Evolutionary conservation across 2,797 vertebrate genomes (phyloP).

Genomic region (Rhincodon typus): DNA sequence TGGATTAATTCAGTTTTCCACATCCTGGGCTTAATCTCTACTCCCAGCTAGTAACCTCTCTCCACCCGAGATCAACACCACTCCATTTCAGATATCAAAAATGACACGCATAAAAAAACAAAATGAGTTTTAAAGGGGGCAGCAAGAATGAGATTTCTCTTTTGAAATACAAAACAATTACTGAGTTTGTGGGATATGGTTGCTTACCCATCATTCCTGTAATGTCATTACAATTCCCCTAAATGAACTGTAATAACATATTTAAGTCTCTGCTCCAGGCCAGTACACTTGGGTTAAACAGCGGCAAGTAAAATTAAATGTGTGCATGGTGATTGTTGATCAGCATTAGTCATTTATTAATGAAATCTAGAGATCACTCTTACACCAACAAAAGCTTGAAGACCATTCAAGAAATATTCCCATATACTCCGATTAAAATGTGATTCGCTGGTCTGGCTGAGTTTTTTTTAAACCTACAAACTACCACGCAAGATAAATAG

Average conservation of each 20-base stretch:
- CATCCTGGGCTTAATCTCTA: neutral
- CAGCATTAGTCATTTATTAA: constrained; percentile 34
- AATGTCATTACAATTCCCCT: constrained; percentile 8
- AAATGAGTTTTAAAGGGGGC: neutral
- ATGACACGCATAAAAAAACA: neutral
- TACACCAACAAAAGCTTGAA: constrained; percentile 32
- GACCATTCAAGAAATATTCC: constrained; percentile 24
- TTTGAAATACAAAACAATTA: neutral
- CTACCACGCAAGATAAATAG: constrained; percentile 34
- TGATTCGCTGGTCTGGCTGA: constrained; percentile 28
- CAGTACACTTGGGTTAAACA: neutral
- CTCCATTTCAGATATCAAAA: neutral
- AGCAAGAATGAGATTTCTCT: neutral
- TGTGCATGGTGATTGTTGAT: constrained; percentile 23
- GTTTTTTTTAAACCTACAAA: constrained; percentile 29
- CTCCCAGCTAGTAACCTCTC: neutral
- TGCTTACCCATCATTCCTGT: neutral
- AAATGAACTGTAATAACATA: neutral
- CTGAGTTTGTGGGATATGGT: neutral
- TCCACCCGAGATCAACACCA: neutral
- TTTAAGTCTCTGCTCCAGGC: neutral
- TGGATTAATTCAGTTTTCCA: neutral
- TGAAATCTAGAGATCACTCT: constrained; percentile 29
- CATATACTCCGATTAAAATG: constrained; percentile 27
- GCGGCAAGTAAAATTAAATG: constrained; percentile 13